Conservation (phyloP, 2,888 invertebrate species). For the Chaitophorus viminalis region DNA sequence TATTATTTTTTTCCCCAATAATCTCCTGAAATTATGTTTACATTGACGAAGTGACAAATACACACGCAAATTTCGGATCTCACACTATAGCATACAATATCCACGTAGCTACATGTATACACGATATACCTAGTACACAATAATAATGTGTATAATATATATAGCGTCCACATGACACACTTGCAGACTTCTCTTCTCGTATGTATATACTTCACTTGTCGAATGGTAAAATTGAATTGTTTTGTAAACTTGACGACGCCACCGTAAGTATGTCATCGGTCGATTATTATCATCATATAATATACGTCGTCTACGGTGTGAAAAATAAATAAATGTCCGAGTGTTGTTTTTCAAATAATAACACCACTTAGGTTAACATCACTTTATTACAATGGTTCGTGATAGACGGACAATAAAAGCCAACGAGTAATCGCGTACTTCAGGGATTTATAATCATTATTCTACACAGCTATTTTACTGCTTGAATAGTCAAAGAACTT, state of each 20-base stretch:
- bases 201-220: constrained; percentile 2
- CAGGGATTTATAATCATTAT: not conserved
- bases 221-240: constrained; percentile 49
- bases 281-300: constrained; percentile 43
- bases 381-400: constrained; percentile 22
- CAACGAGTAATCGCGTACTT: not conserved
- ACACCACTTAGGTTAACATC: constrained; percentile 8
- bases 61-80: not conserved
- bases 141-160: constrained; percentile 18
- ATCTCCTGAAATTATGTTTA: constrained; percentile 3
- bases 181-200: constrained; percentile 34
- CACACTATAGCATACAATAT: not conserved
- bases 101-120: too few relatives aligned
- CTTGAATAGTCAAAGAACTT: not conserved
- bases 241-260: constrained; percentile 39
- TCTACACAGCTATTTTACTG: not conserved
- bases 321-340: constrained; percentile 30
- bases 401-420: constrained; percentile 17
- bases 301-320: not conserved
- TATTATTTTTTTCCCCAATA: constrained; percentile 1
- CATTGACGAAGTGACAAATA: not conserved
- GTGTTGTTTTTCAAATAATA: constrained; percentile 41
- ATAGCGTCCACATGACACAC: constrained; percentile 35
- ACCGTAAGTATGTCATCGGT: constrained; percentile 49
- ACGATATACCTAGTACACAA: not conserved